Evolutionary conservation across 2,797 vertebrate genomes (phyloP), one percentile per base, ranked within the genome.

Genomic region (Danionella dracula): DNA sequence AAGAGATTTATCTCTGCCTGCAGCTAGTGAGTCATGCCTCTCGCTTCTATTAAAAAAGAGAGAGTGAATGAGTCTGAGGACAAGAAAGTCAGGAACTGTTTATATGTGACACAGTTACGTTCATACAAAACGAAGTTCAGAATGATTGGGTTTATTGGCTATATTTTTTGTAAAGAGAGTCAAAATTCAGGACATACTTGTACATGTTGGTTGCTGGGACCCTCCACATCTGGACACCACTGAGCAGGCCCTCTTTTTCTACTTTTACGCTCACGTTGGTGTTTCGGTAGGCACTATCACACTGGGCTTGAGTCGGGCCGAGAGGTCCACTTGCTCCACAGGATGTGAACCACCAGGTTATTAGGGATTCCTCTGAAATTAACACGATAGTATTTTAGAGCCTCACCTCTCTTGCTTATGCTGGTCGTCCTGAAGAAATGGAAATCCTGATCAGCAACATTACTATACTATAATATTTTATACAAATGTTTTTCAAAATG

Each of bases 271-370:
- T 92, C 74, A 92, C 77, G 0, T 92, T 93, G 81, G 83, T 90
- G 82, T 93, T 87, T 50, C 82, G 86, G 74, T 95, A 92, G 21
- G 91, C 86, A 6, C 82, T 88, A 78, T 94, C 86, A 4, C 94
- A 95, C 80, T 95, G 95, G 46, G 90, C 90, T 79, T 95, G 93
- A 42, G 93, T 96, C 4, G 93, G 93, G 1, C 93, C 93, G 0
- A 46, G 71, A 1, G 88, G 87, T 23, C 94, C 91, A 8, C 91
- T 94, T 74, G 93, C 92, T 9, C 92, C 91, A 54, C 93, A 94
- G 0, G 92, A 88, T 38, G 89, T 88, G 71, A 96, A 95, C 85
- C 78, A 87, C 93, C 93, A 94, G 0, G 83, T 79, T 78, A 88
- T 86, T 71, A 87, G 83, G 69, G 89, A 83, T 8, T 85, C 81